A percentile compares a stretch with the other conserved stretches of the same genome.
Conservation (phyloP, 2,888 invertebrate genomes). For the Phaonia tiefii region DNA sequence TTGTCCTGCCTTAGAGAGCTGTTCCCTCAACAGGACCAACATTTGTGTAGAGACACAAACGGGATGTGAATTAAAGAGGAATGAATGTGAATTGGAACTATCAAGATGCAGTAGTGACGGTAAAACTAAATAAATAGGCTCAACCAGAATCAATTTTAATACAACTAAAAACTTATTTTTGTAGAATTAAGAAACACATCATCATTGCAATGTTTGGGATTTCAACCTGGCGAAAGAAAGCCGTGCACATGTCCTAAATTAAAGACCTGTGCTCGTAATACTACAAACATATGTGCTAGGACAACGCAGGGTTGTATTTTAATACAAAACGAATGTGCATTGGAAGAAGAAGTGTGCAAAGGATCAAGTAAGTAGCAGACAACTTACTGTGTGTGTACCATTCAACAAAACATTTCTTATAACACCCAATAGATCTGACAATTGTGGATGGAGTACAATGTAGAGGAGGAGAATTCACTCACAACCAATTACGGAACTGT, state of each 20-base stretch:
- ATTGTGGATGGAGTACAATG: constrained; percentile 44
- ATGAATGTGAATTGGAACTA: constrained; percentile 46
- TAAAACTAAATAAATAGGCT: too few species aligned
- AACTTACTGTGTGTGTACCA: too few species aligned
- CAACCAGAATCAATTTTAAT: too few species aligned
- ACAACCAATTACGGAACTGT: constrained; percentile 23
- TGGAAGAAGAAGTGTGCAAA: constrained; percentile 36
- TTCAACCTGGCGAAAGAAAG: constrained; percentile 13
- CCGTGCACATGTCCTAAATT: constrained; percentile 44
- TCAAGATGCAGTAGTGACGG: constrained; percentile 42
- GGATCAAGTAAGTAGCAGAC: constrained; percentile 15
- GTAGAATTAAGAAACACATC: too few species aligned
- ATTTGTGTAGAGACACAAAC: constrained; percentile 31
- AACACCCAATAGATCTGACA: constrained; percentile 22
- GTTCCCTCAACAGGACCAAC: constrained; percentile 31
- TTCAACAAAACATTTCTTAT: too few species aligned
- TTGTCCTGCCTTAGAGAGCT: constrained; percentile 43
- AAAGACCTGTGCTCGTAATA: constrained; percentile 33
- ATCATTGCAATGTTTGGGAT: constrained; percentile 32
- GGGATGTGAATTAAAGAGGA: constrained; percentile 30
- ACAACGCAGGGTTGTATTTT: constrained; percentile 19
- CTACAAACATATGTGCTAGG: constrained; percentile 27
- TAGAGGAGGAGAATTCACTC: constrained; percentile 34
- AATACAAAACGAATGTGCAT: constrained; percentile 38
- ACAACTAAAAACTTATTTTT: too few species aligned